Conservation (phyloP, 2,797 vertebrate genomes). For the Chelonia mydas region DNA sequence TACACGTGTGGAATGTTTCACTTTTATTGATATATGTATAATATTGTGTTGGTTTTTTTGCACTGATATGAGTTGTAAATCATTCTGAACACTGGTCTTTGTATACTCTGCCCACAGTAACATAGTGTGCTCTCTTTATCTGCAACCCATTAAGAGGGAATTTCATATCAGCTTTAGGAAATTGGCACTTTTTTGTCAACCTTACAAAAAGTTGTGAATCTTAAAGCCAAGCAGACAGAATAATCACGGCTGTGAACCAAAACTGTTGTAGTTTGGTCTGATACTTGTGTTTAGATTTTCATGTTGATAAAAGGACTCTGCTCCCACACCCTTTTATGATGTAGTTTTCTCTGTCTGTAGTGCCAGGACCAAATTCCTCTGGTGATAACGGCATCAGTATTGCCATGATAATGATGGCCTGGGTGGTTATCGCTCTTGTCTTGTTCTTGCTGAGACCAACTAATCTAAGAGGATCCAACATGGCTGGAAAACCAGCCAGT, state of each 20-base stretch:
- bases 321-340: constrained; percentile 3
- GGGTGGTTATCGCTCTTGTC: constrained; percentile 91
- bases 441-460: constrained; percentile 93
- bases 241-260: not conserved
- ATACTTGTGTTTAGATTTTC: not conserved
- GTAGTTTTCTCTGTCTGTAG: constrained; percentile 77
- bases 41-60: not conserved
- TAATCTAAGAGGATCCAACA: constrained; percentile 87
- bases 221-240: constrained; percentile 7
- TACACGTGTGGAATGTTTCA: not conserved
- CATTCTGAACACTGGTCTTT: not conserved
- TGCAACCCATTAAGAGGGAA: not conserved
- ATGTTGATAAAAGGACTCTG: not conserved
- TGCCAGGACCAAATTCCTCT: constrained; percentile 90
- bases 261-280: constrained; percentile 8
- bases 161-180: not conserved
- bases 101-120: not conserved
- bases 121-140: not conserved
- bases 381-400: constrained; percentile 86
- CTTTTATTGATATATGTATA: not conserved
- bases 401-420: constrained; percentile 94
- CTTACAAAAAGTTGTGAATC: not conserved
- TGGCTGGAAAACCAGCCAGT: constrained; percentile 86
- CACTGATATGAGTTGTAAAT: not conserved
- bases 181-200: not conserved